Base-by-base conservation (phyloP, 2,888 invertebrate genomes). In the Lissocephala sabroskyi region DNA sequence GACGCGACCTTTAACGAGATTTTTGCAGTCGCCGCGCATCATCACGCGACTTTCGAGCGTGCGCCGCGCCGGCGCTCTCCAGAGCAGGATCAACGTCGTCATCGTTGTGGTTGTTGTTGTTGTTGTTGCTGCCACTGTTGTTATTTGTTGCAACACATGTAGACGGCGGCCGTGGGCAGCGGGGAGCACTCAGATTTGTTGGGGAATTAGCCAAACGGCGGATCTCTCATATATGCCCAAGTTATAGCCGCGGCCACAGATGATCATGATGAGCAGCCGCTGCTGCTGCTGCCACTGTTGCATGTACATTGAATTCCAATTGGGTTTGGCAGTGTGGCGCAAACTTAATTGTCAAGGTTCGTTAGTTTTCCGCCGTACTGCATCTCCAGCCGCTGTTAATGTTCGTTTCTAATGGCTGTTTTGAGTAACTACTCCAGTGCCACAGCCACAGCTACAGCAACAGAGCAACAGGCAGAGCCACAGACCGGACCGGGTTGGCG, bases 111-210 rank as follows among this genome's bases (percentile, higher is more conserved):
- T 7, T 23, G 23, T 3, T 5, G 23, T 23, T 23, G 7, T 5
- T 7, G 7, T 23, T 7, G 3, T 23, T 7, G 7, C 4, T 23
- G 7, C 23, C 23, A 23, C 4, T 23, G 7, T 3, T 51, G 62
- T 59, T 73, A 77, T 79, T 79, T 76, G 76, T 76, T 74, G 66
- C 60, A 74, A 77, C 76, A 78, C 62, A 78, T 76, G 76, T 73
- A 62, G 61, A 56, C 26, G 32, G 29, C 36, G 37, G n/a, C 49
- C n/a, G n/a, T n/a, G n/a, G 43, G 57, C 49, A 52, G 37, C 60
- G 57, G 37, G 55, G 39, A 49, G 50, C 56, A 62, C 7, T 59
- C 66, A 60, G 57, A 67, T 73, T 68, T 73, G 67, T 73, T 73
- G 68, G 53, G 45, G 59, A 73, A 67, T 73, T 67, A 67, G 67